phyloP scores from a whole-genome alignment of 2,113 vertebrate genomes.

The Antechinus stuartii region DNA sequence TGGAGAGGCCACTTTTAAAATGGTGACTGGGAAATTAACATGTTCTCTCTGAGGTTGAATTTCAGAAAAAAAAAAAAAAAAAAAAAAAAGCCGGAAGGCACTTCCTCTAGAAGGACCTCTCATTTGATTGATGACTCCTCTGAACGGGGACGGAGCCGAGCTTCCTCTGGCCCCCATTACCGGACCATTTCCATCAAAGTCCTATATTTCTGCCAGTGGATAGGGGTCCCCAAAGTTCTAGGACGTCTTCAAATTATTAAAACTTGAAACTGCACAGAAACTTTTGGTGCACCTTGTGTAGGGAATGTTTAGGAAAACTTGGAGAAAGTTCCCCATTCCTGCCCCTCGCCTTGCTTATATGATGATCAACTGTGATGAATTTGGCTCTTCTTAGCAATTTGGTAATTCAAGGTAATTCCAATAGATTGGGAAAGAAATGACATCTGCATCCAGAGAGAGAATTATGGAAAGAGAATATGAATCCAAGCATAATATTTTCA shows the following conservation, averaged over 20 bases:
- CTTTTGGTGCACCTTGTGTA: neutral
- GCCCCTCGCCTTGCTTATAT: no score
- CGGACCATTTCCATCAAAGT: neutral
- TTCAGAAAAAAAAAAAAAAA: neutral
- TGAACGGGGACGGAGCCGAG: neutral
- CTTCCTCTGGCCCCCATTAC: no score
- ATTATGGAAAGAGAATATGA: no score
- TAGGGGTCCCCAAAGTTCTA: neutral
- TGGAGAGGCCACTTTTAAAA: neutral
- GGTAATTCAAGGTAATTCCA: no score
- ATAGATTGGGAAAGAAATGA: no score
- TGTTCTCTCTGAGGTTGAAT: neutral
- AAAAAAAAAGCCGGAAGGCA: neutral
- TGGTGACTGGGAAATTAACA: neutral
- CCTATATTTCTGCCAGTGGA: no score
- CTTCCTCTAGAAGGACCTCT: rapidly evolving
- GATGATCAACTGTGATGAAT: no score
- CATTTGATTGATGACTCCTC: neutral
- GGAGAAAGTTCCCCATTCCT: no score
- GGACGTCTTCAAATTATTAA: neutral
- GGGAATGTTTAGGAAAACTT: neutral
- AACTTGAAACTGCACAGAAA: neutral
- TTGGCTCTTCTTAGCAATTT: no score
- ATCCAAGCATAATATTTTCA: no score
- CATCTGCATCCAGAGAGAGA: no score